phyloP scores from a whole-genome alignment of 2,888 invertebrate species.

The Macrosoma leucophasiata region DNA sequence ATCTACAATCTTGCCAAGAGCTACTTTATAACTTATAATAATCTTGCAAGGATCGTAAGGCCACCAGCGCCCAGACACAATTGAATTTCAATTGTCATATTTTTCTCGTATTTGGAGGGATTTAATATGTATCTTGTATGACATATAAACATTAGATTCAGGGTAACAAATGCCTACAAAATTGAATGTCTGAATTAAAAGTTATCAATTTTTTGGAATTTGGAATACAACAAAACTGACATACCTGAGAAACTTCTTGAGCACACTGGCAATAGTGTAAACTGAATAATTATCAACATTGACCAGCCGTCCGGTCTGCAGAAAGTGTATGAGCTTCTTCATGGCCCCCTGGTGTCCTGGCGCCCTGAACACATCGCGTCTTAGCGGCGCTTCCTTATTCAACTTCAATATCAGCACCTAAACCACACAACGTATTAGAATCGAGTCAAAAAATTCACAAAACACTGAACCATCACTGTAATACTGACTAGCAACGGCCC shows the following conservation, averaged over 20 bases:
- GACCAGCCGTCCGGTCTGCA: constrained; percentile 91
- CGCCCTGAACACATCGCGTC: constrained; percentile 95
- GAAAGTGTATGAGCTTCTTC: constrained; percentile 94
- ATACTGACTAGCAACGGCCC: constrained; percentile 89
- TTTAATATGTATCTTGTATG: too few species aligned
- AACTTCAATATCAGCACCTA: constrained; percentile 93
- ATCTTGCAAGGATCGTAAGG: too few species aligned
- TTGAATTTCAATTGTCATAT: too few species aligned
- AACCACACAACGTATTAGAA: constrained; percentile 29
- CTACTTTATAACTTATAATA: too few species aligned
- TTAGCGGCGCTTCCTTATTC: constrained; percentile 94
- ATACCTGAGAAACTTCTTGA: constrained; percentile 94
- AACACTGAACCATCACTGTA: constrained; percentile 2
- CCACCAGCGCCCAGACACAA: too few species aligned
- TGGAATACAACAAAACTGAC: too few species aligned
- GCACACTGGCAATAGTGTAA: constrained; percentile 97
- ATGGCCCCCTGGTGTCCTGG: constrained; percentile 96
- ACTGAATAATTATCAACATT: constrained; percentile 97
- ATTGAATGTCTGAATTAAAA: too few species aligned
- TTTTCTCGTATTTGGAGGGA: too few species aligned
- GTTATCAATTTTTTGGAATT: too few species aligned
- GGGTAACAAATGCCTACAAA: too few species aligned
- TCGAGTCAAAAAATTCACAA: constrained; percentile 15
- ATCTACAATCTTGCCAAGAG: too few species aligned
- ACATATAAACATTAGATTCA: too few species aligned